phyloP scores from a whole-genome alignment of 2,797 vertebrate genomes.

The Cetoscarus ocellatus region DNA sequence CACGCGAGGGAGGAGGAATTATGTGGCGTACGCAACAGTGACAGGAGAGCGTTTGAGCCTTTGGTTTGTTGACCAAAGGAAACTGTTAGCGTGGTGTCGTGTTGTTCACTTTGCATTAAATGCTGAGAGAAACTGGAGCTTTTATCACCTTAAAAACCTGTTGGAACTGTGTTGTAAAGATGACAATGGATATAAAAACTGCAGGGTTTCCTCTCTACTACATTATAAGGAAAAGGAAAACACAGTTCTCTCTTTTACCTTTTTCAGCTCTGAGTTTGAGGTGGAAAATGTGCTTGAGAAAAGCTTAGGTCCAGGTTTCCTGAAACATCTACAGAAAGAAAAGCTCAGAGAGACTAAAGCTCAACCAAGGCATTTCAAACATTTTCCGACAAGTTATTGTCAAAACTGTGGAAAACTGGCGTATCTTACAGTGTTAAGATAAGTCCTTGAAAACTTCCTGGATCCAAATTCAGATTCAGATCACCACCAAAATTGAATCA shows the following conservation, averaged over 20 bases:
- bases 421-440: no score
- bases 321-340: no score
- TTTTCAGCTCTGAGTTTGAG: background rate
- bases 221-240: background rate
- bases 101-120: constrained; percentile 62
- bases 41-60: constrained; percentile 54
- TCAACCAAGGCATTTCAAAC: no score
- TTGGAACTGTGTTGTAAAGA: constrained; percentile 32
- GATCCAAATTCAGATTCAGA: no score
- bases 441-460: no score
- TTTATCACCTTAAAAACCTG: constrained; percentile 56
- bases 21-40: constrained; percentile 31
- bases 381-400: no score
- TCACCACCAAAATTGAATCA: no score
- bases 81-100: constrained; percentile 28
- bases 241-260: background rate
- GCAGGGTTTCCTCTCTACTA: background rate
- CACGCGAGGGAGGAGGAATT: constrained; percentile 43
- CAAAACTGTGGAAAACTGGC: no score
- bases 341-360: no score
- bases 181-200: constrained; percentile 9
- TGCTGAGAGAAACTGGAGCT: constrained; percentile 36
- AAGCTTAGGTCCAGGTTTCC: no score
- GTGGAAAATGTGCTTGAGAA: background rate
- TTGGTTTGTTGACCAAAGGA: constrained; percentile 76